Percentiles rank a stretch among this genome's conserved stretches.
Conservation (phyloP, 2,113 vertebrate species). For the Caracal caracal region DNA sequence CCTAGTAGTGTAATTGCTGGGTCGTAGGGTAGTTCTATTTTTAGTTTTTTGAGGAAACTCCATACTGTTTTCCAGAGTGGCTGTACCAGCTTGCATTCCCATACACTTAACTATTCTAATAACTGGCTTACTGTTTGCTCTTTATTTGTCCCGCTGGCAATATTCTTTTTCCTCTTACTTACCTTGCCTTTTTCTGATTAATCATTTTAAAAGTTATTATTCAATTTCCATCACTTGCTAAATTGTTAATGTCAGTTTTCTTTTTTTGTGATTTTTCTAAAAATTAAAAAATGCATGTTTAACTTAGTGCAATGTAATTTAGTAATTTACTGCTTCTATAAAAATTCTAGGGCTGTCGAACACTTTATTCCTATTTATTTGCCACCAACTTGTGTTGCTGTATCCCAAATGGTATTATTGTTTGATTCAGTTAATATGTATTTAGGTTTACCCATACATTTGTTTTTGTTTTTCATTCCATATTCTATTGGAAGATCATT, state of each 20-base stretch:
- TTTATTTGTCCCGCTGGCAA: neutral
- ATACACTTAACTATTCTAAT: no score
- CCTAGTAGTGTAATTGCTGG: no score
- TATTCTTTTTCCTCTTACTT: neutral
- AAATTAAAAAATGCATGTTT: neutral
- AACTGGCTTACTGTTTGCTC: neutral
- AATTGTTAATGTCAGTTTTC: neutral
- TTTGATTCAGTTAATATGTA: neutral
- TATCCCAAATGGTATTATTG: neutral
- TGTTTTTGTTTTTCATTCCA: neutral
- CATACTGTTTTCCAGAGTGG: no score
- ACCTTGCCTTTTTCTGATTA: neutral
- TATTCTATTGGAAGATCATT: neutral
- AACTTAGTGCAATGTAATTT: neutral
- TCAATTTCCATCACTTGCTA: neutral
- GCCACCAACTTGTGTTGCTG: neutral
- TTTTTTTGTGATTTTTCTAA: conserved; percentile 8
- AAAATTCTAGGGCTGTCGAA: neutral
- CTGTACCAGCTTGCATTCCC: no score
- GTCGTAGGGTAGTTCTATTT: no score
- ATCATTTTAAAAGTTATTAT: neutral
- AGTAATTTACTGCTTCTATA: neutral
- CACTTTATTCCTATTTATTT: neutral
- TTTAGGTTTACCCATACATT: neutral
- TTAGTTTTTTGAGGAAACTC: no score